Percentiles rank a stretch among this genome's conserved stretches.
These are phyloP conservation scores for Crocidura indochinensis DNA, from an alignment of 2,797 vertebrate species.

Conservation along the genomic window DNA sequence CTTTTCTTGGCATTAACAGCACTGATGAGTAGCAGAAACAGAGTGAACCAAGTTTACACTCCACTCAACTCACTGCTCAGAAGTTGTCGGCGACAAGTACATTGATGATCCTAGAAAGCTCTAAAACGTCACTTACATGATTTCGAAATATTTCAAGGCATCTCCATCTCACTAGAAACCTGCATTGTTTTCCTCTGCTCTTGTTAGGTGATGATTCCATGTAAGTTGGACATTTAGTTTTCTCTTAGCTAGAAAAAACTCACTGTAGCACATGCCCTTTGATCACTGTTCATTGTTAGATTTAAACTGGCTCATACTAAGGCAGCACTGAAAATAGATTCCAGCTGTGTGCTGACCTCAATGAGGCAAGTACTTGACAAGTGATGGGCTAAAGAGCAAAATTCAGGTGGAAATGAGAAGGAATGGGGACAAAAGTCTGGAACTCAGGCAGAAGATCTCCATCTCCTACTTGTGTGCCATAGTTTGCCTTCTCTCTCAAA, in stretches of 20 bases:
- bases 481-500: not conserved
- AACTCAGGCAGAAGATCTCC: too few species aligned
- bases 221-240: not conserved
- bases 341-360: not conserved
- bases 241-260: slow-evolving; percentile 20
- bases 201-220: not conserved
- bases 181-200: not conserved
- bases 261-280: not conserved
- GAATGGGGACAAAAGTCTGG: not conserved
- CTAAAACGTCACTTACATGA: not conserved
- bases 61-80: not conserved
- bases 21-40: not conserved
- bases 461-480: not conserved
- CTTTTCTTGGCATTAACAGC: not conserved
- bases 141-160: not conserved
- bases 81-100: not conserved
- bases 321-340: not conserved
- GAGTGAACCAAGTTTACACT: not conserved
- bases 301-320: slow-evolving; percentile 23
- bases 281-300: not conserved
- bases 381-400: not conserved
- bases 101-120: not conserved
- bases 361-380: not conserved
- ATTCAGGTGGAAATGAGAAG: not conserved
- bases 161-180: slow-evolving; percentile 20